These are phyloP conservation scores for Tiaroga cobitis DNA, from an alignment of 2,797 vertebrate genomes.

Conservation along the genomic window DNA sequence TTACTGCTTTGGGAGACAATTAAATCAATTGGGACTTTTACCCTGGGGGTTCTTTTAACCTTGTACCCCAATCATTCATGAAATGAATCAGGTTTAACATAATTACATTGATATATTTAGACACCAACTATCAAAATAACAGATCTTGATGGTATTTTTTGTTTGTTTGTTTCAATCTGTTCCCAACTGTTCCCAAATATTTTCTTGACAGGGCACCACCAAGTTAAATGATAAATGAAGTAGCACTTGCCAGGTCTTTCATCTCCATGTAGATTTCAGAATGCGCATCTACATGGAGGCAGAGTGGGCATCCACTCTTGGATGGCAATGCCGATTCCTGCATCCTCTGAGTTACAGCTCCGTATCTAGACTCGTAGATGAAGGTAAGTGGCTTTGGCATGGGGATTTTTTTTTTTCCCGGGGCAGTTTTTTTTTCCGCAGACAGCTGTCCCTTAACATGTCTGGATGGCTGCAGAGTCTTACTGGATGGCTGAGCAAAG, in stretches of 20 bases:
- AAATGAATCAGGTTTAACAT: background rate
- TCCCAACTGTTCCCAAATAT: background rate
- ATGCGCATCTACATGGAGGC: background rate
- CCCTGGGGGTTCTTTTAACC: background rate
- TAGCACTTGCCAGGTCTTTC: background rate
- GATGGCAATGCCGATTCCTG: background rate
- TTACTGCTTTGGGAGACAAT: background rate
- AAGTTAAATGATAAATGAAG: background rate
- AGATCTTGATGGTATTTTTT: background rate
- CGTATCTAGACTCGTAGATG: slow-evolving; percentile 37
- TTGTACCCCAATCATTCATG: background rate
- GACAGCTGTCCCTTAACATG: slow-evolving; percentile 43
- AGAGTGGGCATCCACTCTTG: slow-evolving; percentile 25
- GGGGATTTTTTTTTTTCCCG: slow-evolving; percentile 32
- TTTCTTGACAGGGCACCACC: background rate
- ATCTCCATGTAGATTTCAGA: background rate
- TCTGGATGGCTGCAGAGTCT: slow-evolving; percentile 37
- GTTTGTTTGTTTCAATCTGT: background rate
- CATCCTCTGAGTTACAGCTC: slow-evolving; percentile 15
- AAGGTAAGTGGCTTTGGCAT: slow-evolving; percentile 45
- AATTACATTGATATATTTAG: slow-evolving; percentile 2
- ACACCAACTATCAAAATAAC: background rate
- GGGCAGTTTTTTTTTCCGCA: slow-evolving; percentile 46
- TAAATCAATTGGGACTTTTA: background rate
- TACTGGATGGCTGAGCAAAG: slow-evolving; percentile 39